Evolutionary conservation across 2,113 vertebrate genomes (phyloP).

Genomic region (Muscicapa adusta): DNA sequence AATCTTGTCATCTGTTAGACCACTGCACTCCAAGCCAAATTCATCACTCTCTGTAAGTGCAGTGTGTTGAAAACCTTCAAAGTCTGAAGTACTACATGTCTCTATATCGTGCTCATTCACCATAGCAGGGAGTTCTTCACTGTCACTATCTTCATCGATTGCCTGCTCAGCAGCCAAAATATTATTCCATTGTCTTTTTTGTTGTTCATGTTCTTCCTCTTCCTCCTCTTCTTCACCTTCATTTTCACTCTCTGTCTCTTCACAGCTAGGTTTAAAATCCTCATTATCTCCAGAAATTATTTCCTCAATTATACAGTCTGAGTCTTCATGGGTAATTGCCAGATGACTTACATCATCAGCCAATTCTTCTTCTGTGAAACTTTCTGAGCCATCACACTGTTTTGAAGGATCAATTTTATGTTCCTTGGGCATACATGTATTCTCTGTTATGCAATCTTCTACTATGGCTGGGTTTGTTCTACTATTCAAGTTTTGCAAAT

Average conservation of each 20-base stretch:
- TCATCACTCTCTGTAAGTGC: slow-evolving; percentile 36
- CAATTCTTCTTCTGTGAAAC: slow-evolving; percentile 35
- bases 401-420: background rate
- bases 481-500: background rate
- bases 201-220: background rate
- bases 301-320: slow-evolving; percentile 76
- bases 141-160: slow-evolving; percentile 74
- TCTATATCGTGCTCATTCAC: slow-evolving; percentile 52
- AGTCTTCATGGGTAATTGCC: slow-evolving; percentile 62
- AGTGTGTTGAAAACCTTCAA: slow-evolving; percentile 52
- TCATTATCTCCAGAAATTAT: slow-evolving; percentile 65
- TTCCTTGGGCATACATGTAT: background rate
- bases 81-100: slow-evolving; percentile 57
- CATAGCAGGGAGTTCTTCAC: slow-evolving; percentile 42
- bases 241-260: slow-evolving; percentile 62
- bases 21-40: slow-evolving; percentile 44
- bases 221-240: slow-evolving; percentile 60
- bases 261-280: slow-evolving; percentile 53
- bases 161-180: background rate
- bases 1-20: background rate
- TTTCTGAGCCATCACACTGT: slow-evolving; percentile 8
- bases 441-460: background rate
- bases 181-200: background rate
- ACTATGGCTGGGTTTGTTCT: background rate
- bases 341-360: background rate